These are phyloP conservation scores for Pantherophis guttatus DNA, from an alignment of 2,113 vertebrate species.

Conservation along the genomic window DNA sequence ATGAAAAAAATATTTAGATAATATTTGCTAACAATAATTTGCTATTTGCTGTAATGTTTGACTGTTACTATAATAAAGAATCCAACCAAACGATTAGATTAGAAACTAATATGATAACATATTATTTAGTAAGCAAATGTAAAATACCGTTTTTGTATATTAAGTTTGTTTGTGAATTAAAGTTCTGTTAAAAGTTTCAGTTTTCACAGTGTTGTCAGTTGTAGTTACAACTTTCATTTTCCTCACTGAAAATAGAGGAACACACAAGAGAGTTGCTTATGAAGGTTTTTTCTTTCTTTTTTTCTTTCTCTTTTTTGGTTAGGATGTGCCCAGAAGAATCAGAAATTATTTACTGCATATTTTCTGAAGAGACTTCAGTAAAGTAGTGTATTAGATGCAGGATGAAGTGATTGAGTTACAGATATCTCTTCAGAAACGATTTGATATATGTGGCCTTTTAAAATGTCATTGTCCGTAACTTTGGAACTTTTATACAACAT, in stretches of 20 bases:
- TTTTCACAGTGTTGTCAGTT: neutral
- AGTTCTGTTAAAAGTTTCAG: neutral
- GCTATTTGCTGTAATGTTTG: neutral
- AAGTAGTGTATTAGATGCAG: neutral
- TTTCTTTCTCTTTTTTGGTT: neutral
- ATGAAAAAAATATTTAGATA: neutral
- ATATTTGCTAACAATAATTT: neutral
- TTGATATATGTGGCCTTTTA: neutral
- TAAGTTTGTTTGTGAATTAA: neutral
- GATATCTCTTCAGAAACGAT: constrained; percentile 11
- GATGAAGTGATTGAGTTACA: neutral
- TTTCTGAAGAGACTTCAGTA: neutral
- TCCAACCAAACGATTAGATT: neutral
- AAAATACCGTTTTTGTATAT: neutral
- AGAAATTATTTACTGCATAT: neutral
- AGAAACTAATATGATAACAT: neutral
- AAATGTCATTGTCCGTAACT: constrained; percentile 9
- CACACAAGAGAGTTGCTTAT: neutral
- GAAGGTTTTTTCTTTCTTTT: neutral
- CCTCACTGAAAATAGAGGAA: neutral
- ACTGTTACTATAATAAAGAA: neutral
- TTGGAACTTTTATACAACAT: constrained; percentile 30
- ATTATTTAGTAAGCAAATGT: neutral
- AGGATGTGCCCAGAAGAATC: neutral
- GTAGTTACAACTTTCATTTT: constrained; percentile 13